A percentile compares a stretch with the other conserved stretches of the same genome.
These are phyloP conservation scores for Altica lythri DNA, from an alignment of 2,888 invertebrate species.

Conservation along the genomic window DNA sequence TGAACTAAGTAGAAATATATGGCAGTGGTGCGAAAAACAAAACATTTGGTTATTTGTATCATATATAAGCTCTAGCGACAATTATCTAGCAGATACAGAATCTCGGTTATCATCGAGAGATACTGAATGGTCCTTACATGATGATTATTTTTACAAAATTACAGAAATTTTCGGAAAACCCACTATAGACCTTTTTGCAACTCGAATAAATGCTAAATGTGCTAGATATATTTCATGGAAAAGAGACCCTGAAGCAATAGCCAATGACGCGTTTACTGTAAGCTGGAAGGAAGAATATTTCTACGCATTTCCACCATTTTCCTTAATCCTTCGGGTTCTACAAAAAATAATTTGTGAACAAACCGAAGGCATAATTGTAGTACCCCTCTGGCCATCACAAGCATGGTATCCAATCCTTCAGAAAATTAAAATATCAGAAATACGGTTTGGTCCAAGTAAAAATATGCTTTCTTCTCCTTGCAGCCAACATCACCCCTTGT, in stretches of 20 bases:
- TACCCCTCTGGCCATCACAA: too few species aligned
- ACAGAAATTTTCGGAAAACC: too few species aligned
- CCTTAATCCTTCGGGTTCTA: slow-evolving; percentile 10
- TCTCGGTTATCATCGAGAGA: slow-evolving; percentile 19
- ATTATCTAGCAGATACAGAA: slow-evolving; percentile 25
- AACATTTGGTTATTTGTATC: slow-evolving; percentile 31
- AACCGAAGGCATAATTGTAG: too few species aligned
- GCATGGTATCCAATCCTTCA: too few species aligned
- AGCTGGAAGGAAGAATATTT: slow-evolving; percentile 26
- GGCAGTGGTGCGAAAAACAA: slow-evolving; percentile 31
- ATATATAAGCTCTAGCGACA: slow-evolving; percentile 24
- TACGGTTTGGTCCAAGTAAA: too few species aligned
- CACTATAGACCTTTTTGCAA: slow-evolving; percentile 32
- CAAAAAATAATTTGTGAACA: slow-evolving; percentile 18
- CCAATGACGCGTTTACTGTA: slow-evolving; percentile 32
- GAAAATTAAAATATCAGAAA: too few species aligned
- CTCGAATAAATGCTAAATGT: slow-evolving; percentile 28
- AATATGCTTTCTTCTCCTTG: background rate
- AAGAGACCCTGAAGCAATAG: slow-evolving; percentile 25
- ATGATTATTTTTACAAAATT: too few species aligned
- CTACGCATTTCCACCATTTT: slow-evolving; percentile 36
- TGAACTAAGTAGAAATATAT: slow-evolving; percentile 25
- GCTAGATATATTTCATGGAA: slow-evolving; percentile 29
- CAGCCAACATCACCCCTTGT: background rate
- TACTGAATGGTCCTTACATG: slow-evolving; percentile 34